These are phyloP conservation scores for Hyles vespertilio DNA, from an alignment of 1,140 invertebrate species.

Conservation along the genomic window DNA sequence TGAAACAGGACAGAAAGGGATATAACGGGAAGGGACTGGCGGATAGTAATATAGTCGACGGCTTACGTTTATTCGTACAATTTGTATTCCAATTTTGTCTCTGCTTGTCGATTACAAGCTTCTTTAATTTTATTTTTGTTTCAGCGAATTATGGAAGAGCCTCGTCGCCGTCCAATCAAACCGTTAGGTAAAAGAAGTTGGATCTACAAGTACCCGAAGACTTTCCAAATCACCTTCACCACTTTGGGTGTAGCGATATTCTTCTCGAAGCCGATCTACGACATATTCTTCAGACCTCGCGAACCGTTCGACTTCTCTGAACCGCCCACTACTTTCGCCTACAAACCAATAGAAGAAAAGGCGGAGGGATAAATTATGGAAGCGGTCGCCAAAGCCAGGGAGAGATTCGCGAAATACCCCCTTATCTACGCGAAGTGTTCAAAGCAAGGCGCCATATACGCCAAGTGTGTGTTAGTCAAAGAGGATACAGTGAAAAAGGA, in stretches of 20 bases:
- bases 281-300: slow-evolving; percentile 72
- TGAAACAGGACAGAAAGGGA: too few relatives aligned
- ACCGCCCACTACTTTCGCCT: slow-evolving; percentile 59
- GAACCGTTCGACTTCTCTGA: slow-evolving; percentile 43
- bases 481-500: slow-evolving; percentile 81
- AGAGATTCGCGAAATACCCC: slow-evolving; percentile 84
- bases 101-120: too few relatives aligned
- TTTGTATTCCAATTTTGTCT: too few relatives aligned
- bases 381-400: slow-evolving; percentile 83
- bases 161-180: slow-evolving; percentile 35
- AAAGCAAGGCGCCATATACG: slow-evolving; percentile 82
- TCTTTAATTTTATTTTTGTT: slow-evolving; percentile 8
- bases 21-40: too few relatives aligned
- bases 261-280: slow-evolving; percentile 84
- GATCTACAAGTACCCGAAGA: slow-evolving; percentile 62
- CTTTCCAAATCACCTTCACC: slow-evolving; percentile 72
- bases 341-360: slow-evolving; percentile 17
- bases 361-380: slow-evolving; percentile 79
- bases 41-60: too few relatives aligned
- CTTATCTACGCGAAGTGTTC: slow-evolving; percentile 82
- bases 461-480: slow-evolving; percentile 84
- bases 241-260: slow-evolving; percentile 73
- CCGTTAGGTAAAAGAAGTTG: slow-evolving; percentile 61
- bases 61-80: too few relatives aligned
- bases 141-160: slow-evolving; percentile 50